Base-by-base conservation (phyloP, 2,888 invertebrate species). In the Eucera pruinosa region DNA sequence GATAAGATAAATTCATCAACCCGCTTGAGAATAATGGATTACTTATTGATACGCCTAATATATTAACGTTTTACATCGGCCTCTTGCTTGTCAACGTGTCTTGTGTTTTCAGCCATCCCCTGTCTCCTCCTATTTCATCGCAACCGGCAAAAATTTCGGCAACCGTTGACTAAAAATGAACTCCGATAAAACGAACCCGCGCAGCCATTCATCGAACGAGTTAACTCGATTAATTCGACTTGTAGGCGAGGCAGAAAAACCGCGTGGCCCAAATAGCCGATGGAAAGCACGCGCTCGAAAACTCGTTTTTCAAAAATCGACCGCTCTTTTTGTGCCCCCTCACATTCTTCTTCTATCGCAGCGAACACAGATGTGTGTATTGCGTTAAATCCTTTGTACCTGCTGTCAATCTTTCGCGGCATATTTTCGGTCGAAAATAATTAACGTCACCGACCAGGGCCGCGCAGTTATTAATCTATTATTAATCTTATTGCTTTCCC, bases 401-500 rank as follows among this genome's bases (percentile, higher is more conserved):
- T 2, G 45, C 43, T 61, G 60, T 79, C 79, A 76, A 60, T 67
- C 71, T 67, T 73, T 64, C 64, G 47, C 48, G 43, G 57, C 52
- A 15, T 64, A 73, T 68, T 76, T 74, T 36, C 57, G 57, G 25
- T 47, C 30, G 64, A 70, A 72, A 82, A 74, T 84, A 74, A 82
- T 84, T 74, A 74, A 74, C 76, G 73, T 62, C 45, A 45, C 52
- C 70, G 69, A 57, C 52, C 70, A 67, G 52, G 43, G 50, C 48
- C 36, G 54, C 27, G 33, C 18, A 60, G 82, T 77, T 77, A 79
- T 84, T 72, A 74, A 84, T 84, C 79, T 69, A 72, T 83, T 84
- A 84, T 70, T 79, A 71, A 72, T 73, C 71, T 62, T 43, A 43
- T 66, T n/a, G 20, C 15, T 41, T 41, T 13, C 0, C 39, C 11